Conservation (phyloP, 2,888 invertebrate genomes). For the Thereva nobilitata region DNA sequence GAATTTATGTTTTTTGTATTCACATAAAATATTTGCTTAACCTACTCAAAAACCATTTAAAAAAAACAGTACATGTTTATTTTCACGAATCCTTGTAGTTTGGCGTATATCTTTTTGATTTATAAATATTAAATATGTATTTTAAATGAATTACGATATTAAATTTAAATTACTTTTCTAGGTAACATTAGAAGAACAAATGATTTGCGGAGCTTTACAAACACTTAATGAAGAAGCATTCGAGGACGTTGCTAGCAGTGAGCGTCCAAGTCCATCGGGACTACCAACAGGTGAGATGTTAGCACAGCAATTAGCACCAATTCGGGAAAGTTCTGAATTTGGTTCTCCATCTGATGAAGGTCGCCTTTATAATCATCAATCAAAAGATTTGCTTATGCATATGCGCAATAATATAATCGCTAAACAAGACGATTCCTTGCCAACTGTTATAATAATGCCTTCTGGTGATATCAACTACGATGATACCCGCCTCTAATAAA, state of each 20-base stretch:
- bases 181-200: conserved; percentile 93
- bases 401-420: conserved; percentile 45
- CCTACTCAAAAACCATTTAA: too few relatives aligned
- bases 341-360: conserved; percentile 57
- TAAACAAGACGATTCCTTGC: conserved; percentile 42
- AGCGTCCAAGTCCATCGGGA: conserved; percentile 64
- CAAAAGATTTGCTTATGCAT: conserved; percentile 43
- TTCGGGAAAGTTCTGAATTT: conserved; percentile 58
- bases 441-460: conserved; percentile 56
- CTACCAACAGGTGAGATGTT: conserved; percentile 61
- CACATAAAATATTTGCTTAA: too few relatives aligned
- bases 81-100: too few relatives aligned
- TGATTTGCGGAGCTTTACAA: conserved; percentile 92
- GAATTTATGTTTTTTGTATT: too few relatives aligned
- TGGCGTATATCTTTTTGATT: too few relatives aligned
- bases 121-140: neutral
- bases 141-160: neutral
- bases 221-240: conserved; percentile 91
- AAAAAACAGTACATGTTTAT: too few relatives aligned
- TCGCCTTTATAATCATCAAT: conserved; percentile 46
- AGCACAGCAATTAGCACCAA: conserved; percentile 59
- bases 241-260: conserved; percentile 84
- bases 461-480: conserved; percentile 50
- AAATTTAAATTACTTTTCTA: conserved; percentile 55
- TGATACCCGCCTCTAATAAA: conserved; percentile 55